Percentiles rank a stretch among this genome's conserved stretches.
These are phyloP conservation scores for Magallana nippona DNA, from an alignment of 2,888 invertebrate genomes.

Conservation along the genomic window DNA sequence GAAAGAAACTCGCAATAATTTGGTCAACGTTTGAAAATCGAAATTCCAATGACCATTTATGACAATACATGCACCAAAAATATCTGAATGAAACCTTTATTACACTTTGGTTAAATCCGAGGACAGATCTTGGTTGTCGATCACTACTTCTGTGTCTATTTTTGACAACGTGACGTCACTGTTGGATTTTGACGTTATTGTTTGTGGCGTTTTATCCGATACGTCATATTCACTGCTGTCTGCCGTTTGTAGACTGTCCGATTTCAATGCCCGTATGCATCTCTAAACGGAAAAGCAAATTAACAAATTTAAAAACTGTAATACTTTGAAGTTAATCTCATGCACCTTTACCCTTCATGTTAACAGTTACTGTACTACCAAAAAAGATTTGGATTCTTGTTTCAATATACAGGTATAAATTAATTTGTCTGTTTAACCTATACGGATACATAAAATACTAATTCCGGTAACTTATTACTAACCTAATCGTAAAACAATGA, in stretches of 20 bases:
- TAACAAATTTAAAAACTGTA: neutral
- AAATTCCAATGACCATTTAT: too few relatives aligned
- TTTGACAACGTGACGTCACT: constrained; percentile 8
- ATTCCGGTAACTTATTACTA: too few relatives aligned
- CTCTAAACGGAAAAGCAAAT: constrained; percentile 55
- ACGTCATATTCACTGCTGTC: constrained; percentile 66
- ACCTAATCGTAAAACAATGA: too few relatives aligned
- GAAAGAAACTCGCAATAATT: too few relatives aligned
- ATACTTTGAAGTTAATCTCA: neutral
- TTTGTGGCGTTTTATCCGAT: constrained; percentile 54
- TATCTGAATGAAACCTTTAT: neutral
- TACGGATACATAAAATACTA: too few relatives aligned
- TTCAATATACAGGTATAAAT: too few relatives aligned
- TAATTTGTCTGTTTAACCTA: too few relatives aligned
- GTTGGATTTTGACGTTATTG: neutral
- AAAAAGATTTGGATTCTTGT: too few relatives aligned
- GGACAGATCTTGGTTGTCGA: neutral
- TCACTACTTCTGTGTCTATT: constrained; percentile 26
- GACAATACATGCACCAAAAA: too few relatives aligned
- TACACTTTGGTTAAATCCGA: neutral
- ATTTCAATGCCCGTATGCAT: constrained; percentile 64
- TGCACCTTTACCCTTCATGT: too few relatives aligned
- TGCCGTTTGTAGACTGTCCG: constrained; percentile 59
- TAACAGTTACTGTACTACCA: too few relatives aligned
- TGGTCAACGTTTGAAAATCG: too few relatives aligned